Base-by-base conservation (phyloP, 2,797 vertebrate genomes). In the Hemitrygon akajei region DNA sequence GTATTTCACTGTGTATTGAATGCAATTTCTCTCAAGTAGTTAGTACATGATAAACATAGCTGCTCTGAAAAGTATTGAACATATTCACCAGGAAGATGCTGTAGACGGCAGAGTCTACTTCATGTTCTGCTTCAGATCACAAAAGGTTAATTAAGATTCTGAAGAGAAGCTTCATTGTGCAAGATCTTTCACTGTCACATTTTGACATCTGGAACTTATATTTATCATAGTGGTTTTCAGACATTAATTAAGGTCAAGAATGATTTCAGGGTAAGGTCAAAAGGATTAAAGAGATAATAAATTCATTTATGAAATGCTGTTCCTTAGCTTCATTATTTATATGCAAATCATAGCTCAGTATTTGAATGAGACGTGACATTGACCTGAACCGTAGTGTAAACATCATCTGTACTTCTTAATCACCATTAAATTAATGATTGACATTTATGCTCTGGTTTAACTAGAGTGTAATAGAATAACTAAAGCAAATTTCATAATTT, bases 191-290 rank as follows among this genome's bases (percentile, higher is more conserved):
- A 14, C 20, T 73, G 69, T 30, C 3, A 6, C 12, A 16, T 40
- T 92, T 56, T 75, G 69, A 92, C 37, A 75, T 75, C 69, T 92
- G 91, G 66, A 75, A 56, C 37, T 47, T 92, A n/a, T 37, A 75
- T 75, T 89, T 89, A 69, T 69, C 66, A n/a, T 16, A 89, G 20
- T 73, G 66, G n/a, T 27, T 91, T 92, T 71, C 40, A 30, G 9
- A 73, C 69, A 92, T 75, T 92, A 92, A 92, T 75, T 92, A 92
- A 92, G 91, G 91, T 92, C 91, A 92, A 75, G 40, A 47, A 47
- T 56, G 20, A 92, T 92, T 47, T 73, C 91, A 75, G 69, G 7
- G 91, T 73, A 75, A 92, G 91, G 91, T 75, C 91, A 11, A 92
- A 92, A 47, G 91, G 91, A 92, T 92, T 92, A 92, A 92, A 75